Base-by-base conservation (phyloP, 2,113 vertebrate genomes). In the Hemiprocne comata region DNA sequence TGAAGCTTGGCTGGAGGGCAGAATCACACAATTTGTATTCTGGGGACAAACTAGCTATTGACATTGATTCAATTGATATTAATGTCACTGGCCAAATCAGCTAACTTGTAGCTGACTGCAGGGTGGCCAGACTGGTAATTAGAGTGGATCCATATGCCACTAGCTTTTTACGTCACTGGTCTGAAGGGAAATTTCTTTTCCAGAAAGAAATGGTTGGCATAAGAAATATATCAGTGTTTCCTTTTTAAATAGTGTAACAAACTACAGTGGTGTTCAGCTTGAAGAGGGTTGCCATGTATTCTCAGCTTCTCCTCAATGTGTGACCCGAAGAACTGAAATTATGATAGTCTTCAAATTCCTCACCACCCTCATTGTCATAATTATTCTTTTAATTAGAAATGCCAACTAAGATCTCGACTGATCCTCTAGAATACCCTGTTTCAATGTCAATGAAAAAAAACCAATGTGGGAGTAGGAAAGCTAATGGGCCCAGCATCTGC, bases 131-230 rank as follows among this genome's bases (percentile, higher is more conserved):
- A 5, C 70, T 89, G 89, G 74, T 95, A 89, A 92, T 94, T 92
- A 93, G n/a, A 94, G 46, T 50, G n/a, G 89, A 93, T 81, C 93
- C 72, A 71, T 95, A 94, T 77, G 93, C 79, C 92, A 81, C 82
- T 84, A 84, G 72, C 72, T 93, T 88, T 91, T 86, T 69, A 46
- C 89, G 48, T 93, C 62, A 33, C 61, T 89, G 50, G 6, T 93
- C 42, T 92, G 85, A 61, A 71, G 65, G 62, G 61, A 78, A 75
- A 80, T 90, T 71, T 48, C 61, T 72, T 54, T 94, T 81, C 70
- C 36, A 53, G 73, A 66, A 92, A 85, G 48, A 77, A 67, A 48
- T 4, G n/a, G 23, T 75, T 94, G 73, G 65, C 53, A 13, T 81
- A 69, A 58, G n/a, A 88, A 93, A 71, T 61, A 31, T 2, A 75